Evolutionary conservation across 2,113 vertebrate genomes (phyloP).

Genomic region (Brienomyrus longianalis): DNA sequence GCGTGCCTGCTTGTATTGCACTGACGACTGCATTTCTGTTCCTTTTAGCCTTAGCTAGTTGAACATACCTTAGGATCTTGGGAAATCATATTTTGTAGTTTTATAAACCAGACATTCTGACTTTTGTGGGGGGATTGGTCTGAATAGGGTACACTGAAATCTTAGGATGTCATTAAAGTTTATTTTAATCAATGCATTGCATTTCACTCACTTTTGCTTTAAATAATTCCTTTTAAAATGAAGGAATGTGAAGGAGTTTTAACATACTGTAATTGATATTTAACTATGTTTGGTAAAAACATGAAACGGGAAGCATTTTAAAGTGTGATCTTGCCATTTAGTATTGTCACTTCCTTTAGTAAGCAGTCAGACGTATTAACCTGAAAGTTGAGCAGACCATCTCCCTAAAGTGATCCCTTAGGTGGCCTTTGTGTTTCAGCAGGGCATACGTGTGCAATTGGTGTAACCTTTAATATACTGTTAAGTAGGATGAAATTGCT

Average conservation of each 20-base stretch:
- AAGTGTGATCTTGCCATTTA: background rate
- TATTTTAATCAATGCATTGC: background rate
- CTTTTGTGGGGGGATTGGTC: background rate
- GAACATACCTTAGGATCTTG: background rate
- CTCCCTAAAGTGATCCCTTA: background rate
- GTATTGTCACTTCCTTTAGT: background rate
- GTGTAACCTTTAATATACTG: background rate
- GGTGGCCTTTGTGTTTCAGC: background rate
- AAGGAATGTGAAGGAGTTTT: background rate
- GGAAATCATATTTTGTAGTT: background rate
- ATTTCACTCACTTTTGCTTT: background rate
- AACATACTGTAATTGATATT: background rate
- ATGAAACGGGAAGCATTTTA: background rate
- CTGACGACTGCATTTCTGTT: background rate
- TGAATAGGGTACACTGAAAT: background rate
- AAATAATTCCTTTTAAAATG: background rate
- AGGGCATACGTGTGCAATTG: background rate
- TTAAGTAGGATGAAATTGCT: background rate
- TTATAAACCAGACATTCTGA: no score
- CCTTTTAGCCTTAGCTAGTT: background rate
- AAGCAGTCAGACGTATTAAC: background rate
- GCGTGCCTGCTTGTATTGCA: background rate
- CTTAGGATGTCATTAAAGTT: background rate
- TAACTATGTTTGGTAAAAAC: background rate
- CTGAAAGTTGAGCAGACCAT: background rate